Evolutionary conservation across 1,140 invertebrate species (phyloP).

Genomic region (Sycophaga agraensis): DNA sequence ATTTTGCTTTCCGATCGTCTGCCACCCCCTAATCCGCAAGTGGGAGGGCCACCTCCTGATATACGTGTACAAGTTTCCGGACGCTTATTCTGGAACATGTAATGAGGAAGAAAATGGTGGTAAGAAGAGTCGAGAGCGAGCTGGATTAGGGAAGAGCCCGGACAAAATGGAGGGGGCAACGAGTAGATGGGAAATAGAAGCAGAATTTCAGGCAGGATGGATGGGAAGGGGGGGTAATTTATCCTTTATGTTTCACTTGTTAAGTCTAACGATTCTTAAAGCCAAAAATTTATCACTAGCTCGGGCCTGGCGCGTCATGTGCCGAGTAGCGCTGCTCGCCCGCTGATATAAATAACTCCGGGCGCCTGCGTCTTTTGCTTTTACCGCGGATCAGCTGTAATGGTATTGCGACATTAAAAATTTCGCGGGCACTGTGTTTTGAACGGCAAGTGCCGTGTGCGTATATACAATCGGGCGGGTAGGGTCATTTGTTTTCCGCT

Average conservation of each 20-base stretch:
- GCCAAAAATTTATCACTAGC: too few species aligned
- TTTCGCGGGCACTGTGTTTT: too few species aligned
- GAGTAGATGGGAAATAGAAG: not conserved
- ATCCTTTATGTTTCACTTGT: constrained; percentile 4
- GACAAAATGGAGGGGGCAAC: not conserved
- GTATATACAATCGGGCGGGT: too few species aligned
- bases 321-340: too few species aligned
- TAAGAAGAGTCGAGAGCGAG: constrained; percentile 8
- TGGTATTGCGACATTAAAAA: too few species aligned
- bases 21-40: not conserved
- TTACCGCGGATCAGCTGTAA: too few species aligned
- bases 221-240: not conserved
- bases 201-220: not conserved
- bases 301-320: too few species aligned
- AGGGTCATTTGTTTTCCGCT: too few species aligned
- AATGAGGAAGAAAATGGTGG: constrained; percentile 20
- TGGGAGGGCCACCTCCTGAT: too few species aligned
- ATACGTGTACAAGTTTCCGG: constrained; percentile 7
- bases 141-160: not conserved
- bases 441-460: too few species aligned
- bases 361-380: too few species aligned
- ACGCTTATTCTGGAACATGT: not conserved
- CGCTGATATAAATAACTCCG: too few species aligned
- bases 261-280: not conserved
- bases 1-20: not conserved